These are phyloP conservation scores for Zosterops borbonicus DNA, from an alignment of 2,113 vertebrate genomes.

Conservation along the genomic window DNA sequence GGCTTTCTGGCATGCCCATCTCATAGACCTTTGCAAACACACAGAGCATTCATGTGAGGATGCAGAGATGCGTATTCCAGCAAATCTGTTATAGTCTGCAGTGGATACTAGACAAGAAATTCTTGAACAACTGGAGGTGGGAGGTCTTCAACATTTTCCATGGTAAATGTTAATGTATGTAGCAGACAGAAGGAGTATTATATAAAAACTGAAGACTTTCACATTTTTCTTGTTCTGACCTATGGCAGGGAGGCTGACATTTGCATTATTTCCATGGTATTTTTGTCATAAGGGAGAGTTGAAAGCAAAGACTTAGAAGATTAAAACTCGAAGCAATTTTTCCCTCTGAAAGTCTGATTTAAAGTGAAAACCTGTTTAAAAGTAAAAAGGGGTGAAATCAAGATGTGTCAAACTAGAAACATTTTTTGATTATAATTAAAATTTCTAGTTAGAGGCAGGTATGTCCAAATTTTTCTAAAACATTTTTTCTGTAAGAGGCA, in stretches of 20 bases:
- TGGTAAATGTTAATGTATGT: constrained; percentile 45
- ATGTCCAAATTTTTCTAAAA: neutral
- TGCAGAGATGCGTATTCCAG: neutral
- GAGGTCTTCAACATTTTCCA: constrained; percentile 22
- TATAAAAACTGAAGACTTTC: constrained; percentile 18
- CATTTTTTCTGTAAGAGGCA: neutral
- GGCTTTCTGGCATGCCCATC: neutral
- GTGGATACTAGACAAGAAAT: constrained; percentile 33
- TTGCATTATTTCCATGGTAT: constrained; percentile 1
- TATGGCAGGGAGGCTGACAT: neutral
- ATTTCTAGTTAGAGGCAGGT: neutral
- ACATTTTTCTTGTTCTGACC: constrained; percentile 46
- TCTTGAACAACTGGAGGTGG: constrained; percentile 49
- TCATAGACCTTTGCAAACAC: constrained; percentile 2
- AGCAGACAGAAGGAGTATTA: constrained; percentile 51
- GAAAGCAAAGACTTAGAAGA: neutral
- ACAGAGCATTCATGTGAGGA: neutral
- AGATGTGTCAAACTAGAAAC: neutral
- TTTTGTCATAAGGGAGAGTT: neutral
- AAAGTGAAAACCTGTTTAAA: neutral
- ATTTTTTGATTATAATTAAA: neutral
- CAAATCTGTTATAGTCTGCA: neutral
- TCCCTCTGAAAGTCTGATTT: neutral
- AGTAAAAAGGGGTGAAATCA: neutral
- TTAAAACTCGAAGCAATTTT: neutral